Evolutionary conservation across 2,797 vertebrate species (phyloP).

Genomic region (Heterohyrax brucei): DNA sequence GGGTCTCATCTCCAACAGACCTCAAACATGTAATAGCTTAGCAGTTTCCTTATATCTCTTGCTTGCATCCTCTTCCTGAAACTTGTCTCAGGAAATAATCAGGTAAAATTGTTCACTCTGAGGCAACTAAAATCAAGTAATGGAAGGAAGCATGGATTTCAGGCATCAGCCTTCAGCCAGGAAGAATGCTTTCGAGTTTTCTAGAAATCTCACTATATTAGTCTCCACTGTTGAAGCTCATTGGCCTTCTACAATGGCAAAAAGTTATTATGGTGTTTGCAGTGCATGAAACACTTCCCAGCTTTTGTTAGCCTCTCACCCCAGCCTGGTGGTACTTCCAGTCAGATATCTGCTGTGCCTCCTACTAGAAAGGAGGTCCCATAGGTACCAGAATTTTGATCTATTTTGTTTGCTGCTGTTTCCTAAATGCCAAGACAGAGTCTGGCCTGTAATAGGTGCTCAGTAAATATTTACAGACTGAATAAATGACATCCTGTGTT

Average conservation of each 20-base stretch:
- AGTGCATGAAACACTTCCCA: not conserved
- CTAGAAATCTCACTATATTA: not conserved
- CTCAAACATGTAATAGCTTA: not conserved
- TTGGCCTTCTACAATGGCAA: not conserved
- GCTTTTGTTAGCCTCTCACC: not conserved
- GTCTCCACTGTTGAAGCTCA: not conserved
- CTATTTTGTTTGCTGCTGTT: not conserved
- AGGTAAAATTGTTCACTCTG: not conserved
- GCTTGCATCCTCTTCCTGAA: not conserved
- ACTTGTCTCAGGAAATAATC: constrained; percentile 31
- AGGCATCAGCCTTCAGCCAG: not conserved
- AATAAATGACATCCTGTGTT: not conserved
- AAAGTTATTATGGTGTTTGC: not conserved
- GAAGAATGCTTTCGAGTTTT: not conserved
- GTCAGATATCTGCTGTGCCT: not conserved
- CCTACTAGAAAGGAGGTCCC: not conserved
- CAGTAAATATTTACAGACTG: not conserved
- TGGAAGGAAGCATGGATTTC: not conserved
- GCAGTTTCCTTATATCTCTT: constrained; percentile 35
- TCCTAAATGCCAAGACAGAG: not conserved
- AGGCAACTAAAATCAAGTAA: not conserved
- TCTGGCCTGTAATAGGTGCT: not conserved
- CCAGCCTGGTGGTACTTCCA: too few relatives aligned
- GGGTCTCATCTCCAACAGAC: not conserved
- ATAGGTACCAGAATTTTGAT: not conserved